Percentiles rank a stretch among this genome's conserved stretches.
phyloP scores from a whole-genome alignment of 2,113 vertebrate genomes.

The Chaetodon auriga region DNA sequence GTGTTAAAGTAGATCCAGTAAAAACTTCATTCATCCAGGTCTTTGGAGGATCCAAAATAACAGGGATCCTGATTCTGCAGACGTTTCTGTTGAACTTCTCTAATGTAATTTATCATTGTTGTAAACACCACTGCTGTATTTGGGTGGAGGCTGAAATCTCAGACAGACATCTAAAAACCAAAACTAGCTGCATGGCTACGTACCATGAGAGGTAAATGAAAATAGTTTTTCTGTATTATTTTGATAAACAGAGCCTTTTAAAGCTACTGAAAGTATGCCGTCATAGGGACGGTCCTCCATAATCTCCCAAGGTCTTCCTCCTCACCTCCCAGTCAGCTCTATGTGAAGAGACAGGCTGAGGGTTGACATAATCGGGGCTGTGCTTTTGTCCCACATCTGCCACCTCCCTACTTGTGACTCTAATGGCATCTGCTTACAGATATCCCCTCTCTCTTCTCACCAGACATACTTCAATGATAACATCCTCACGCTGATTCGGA shows the following conservation, averaged over 20 bases:
- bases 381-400: constrained; percentile 3
- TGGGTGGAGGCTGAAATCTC: too few relatives aligned
- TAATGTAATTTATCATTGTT: too few relatives aligned
- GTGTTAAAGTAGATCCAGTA: too few relatives aligned
- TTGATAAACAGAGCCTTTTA: neutral
- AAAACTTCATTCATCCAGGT: too few relatives aligned
- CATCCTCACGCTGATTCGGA: constrained; percentile 98
- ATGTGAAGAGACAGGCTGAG: constrained; percentile 87
- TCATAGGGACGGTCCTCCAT: neutral
- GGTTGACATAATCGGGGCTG: constrained; percentile 62
- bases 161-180: too few relatives aligned
- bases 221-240: too few relatives aligned
- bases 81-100: too few relatives aligned
- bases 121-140: too few relatives aligned
- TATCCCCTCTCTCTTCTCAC: constrained; percentile 76
- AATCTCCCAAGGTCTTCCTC: constrained; percentile 69
- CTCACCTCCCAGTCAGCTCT: constrained; percentile 83
- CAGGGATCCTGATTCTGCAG: too few relatives aligned
- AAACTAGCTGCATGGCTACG: too few relatives aligned
- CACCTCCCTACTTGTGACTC: constrained; percentile 74
- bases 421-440: constrained; percentile 83
- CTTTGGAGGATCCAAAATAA: too few relatives aligned
- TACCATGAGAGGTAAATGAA: too few relatives aligned
- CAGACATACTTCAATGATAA: constrained; percentile 99
- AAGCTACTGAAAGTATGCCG: neutral